A percentile compares a stretch with the other conserved stretches of the same genome.
These are phyloP conservation scores for Dicyrtoma fusca DNA, from an alignment of 2,888 invertebrate genomes.

Conservation along the genomic window DNA sequence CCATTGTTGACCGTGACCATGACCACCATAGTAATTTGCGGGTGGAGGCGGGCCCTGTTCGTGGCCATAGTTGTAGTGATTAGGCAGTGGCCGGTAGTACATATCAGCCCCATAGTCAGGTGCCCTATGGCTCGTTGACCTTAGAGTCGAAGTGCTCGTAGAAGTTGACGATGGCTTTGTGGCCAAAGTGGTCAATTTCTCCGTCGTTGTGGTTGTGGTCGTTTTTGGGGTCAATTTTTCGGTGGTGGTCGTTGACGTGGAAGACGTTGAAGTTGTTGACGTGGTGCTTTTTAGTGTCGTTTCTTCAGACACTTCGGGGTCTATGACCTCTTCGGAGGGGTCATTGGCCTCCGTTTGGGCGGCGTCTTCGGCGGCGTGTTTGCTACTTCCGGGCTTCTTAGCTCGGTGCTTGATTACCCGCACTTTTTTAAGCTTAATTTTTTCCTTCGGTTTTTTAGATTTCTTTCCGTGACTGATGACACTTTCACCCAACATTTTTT, in stretches of 20 bases:
- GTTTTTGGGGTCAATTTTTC: background rate
- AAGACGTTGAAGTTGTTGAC: background rate
- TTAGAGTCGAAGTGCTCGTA: too few species aligned
- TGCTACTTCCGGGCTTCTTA: background rate
- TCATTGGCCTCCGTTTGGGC: background rate
- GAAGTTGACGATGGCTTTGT: too few species aligned
- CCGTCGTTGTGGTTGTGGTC: slow-evolving; percentile 1
- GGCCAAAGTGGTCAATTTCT: too few species aligned
- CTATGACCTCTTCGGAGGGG: slow-evolving; percentile 14
- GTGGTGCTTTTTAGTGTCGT: background rate
- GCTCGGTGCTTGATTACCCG: slow-evolving; percentile 33
- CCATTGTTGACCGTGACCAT: too few species aligned
- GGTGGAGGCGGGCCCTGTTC: too few species aligned
- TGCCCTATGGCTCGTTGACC: background rate
- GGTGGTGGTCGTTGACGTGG: slow-evolving; percentile 1
- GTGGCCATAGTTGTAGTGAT: too few species aligned
- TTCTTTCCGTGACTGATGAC: background rate
- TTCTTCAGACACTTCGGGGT: slow-evolving; percentile 1
- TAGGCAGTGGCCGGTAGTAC: too few species aligned
- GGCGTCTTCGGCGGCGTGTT: background rate
- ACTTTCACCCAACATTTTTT: too few species aligned
- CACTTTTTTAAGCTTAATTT: slow-evolving; percentile 39
- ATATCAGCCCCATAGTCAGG: background rate
- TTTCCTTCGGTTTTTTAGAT: slow-evolving; percentile 12
- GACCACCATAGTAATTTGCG: too few species aligned